Evolutionary conservation across 2,888 invertebrate species (phyloP).

Genomic region (Dusona sp.): DNA sequence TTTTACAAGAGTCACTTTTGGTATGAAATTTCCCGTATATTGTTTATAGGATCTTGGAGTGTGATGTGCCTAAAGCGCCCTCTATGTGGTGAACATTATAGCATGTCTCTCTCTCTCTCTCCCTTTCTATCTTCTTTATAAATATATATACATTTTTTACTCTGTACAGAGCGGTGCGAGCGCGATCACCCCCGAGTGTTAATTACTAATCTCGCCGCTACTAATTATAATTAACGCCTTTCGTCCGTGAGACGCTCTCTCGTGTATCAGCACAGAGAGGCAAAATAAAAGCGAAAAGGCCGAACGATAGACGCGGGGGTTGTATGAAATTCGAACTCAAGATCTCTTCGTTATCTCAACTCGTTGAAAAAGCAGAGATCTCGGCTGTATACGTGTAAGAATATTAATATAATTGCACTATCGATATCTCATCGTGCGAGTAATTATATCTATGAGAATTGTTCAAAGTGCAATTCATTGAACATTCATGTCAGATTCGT

Average conservation of each 20-base stretch:
- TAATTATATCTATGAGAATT: slow-evolving; percentile 21
- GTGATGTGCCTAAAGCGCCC: slow-evolving; percentile 41
- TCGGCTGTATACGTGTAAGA: neutral
- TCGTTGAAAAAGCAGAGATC: slow-evolving; percentile 34
- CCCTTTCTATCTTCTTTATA: slow-evolving; percentile 11
- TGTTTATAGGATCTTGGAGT: slow-evolving; percentile 11
- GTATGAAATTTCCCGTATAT: slow-evolving; percentile 33
- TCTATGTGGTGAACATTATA: slow-evolving; percentile 47
- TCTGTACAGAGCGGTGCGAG: slow-evolving; percentile 44
- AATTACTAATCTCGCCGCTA: slow-evolving; percentile 84
- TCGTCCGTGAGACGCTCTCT: slow-evolving; percentile 72
- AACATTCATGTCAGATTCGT: neutral
- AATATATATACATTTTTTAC: slow-evolving; percentile 34
- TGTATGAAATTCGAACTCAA: slow-evolving; percentile 63
- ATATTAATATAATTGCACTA: slow-evolving; percentile 31
- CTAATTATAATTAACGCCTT: slow-evolving; percentile 84
- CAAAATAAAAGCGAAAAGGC: slow-evolving; percentile 32
- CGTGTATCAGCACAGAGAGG: slow-evolving; percentile 59
- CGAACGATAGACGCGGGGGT: slow-evolving; percentile 44
- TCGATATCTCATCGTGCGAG: slow-evolving; percentile 30
- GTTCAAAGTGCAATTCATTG: slow-evolving; percentile 31
- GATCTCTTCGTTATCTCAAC: slow-evolving; percentile 35
- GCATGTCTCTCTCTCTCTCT: slow-evolving; percentile 30
- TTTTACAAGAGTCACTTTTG: neutral
- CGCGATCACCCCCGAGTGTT: slow-evolving; percentile 82